Conservation (phyloP, 2,113 vertebrate species). For the Polyodon spathula region DNA sequence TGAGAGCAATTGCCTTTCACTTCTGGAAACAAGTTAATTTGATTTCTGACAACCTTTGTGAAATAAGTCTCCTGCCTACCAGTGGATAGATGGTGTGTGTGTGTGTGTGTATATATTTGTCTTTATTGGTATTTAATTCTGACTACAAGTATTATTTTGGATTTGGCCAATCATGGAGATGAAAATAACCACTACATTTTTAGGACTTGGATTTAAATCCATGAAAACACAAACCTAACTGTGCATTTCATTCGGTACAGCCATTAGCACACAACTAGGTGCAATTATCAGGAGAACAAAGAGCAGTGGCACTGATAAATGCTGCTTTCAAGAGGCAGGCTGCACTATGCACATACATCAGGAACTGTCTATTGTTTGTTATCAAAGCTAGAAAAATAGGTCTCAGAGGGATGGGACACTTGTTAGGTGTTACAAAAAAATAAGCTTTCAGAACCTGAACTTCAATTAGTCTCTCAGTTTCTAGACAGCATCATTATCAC, state of each 20-base stretch:
- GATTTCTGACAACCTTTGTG: too few species aligned
- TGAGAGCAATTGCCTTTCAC: too few species aligned
- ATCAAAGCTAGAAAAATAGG: conserved; percentile 33
- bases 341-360: conserved; percentile 49
- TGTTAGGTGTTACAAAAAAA: conserved; percentile 45
- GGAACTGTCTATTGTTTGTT: conserved; percentile 50
- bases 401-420: conserved; percentile 33
- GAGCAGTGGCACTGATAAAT: conserved; percentile 54
- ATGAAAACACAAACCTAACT: conserved; percentile 21
- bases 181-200: too few species aligned
- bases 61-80: too few species aligned
- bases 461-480: conserved; percentile 19
- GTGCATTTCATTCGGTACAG: conserved; percentile 32
- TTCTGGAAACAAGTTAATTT: too few species aligned
- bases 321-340: conserved; percentile 49
- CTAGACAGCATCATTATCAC: conserved; percentile 3
- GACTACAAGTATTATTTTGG: too few species aligned
- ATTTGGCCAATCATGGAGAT: too few species aligned
- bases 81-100: too few species aligned
- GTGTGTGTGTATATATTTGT: too few species aligned
- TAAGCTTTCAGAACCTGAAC: conserved; percentile 31
- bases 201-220: conserved; percentile 37
- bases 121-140: too few species aligned
- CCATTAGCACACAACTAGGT: conserved; percentile 43
- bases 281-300: conserved; percentile 49